phyloP scores from a whole-genome alignment of 1,140 invertebrate genomes.

The Brachionus angularis region DNA sequence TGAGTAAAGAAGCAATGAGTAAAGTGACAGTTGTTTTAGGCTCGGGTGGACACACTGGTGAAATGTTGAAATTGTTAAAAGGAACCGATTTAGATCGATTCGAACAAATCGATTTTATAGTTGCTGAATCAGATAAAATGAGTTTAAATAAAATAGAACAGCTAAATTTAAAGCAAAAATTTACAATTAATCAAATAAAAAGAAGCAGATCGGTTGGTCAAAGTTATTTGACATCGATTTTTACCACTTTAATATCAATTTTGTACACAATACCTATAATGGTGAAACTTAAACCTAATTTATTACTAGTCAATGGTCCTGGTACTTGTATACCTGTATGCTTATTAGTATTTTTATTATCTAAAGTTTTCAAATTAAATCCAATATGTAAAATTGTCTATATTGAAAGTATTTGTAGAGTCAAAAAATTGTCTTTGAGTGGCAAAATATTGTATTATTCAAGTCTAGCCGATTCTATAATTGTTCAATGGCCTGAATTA shows the following conservation, averaged over 20 bases:
- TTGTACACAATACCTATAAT: constrained; percentile 68
- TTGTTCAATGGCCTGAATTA: constrained; percentile 83
- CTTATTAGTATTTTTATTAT: constrained; percentile 63
- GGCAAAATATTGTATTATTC: constrained; percentile 75
- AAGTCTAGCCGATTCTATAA: constrained; percentile 71
- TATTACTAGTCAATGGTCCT: constrained; percentile 87
- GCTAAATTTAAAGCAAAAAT: constrained; percentile 47
- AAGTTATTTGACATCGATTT: constrained; percentile 72
- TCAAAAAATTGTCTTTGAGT: constrained; percentile 77
- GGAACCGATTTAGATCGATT: constrained; percentile 64
- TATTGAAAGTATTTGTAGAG: constrained; percentile 88
- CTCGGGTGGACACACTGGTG: constrained; percentile 73
- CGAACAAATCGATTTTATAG: constrained; percentile 69
- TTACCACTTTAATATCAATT: constrained; percentile 71
- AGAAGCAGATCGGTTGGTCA: constrained; percentile 82
- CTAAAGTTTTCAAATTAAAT: constrained; percentile 13
- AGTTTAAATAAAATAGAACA: constrained; percentile 67
- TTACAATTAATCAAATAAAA: constrained; percentile 65
- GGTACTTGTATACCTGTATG: constrained; percentile 88
- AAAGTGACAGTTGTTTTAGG: constrained; percentile 30
- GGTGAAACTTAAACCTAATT: constrained; percentile 67
- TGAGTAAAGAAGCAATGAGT: not conserved
- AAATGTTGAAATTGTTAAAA: constrained; percentile 72
- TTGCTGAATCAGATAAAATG: constrained; percentile 72
- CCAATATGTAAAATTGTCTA: constrained; percentile 70